Evolutionary conservation across 2,113 vertebrate species (phyloP), one percentile per base, ranked within the genome.

Genomic region (Thymallus thymallus): DNA sequence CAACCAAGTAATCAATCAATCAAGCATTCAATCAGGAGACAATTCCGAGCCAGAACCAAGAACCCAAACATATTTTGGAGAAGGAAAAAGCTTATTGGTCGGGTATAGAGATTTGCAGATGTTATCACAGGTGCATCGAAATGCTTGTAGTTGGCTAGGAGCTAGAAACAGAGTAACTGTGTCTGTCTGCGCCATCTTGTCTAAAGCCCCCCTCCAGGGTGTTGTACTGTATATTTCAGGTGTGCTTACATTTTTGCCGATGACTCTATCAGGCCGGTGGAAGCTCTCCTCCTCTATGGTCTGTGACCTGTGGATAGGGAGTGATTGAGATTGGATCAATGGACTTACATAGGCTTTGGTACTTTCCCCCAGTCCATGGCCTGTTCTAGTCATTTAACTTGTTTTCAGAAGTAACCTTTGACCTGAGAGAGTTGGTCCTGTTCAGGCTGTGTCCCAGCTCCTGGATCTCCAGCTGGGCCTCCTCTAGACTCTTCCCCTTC

Each of bases 401-500:
- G 48, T 66, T 29, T 60, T 48, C 6, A 61, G 2, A 0, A 23
- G 20, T 26, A 0, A 18, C 6, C 13, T 62, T 73, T 69, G 76
- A 89, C 91, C 87, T 90, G 76, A 51, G 20, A 20, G 51, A 18
- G 20, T 46, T 5, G 60, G 2, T 82, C 45, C 14, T 32, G 12
- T 18, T 5, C 0, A 12, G 35, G 35, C 35, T 41, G 9, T 41
- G 35, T 41, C 35, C 35, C 35, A 2, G 24, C 5, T 83, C 77
- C 23, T 82, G 79, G 46, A 77, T n/a, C 24, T 71, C 77, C 26
- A 32, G 61, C 6, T 20, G 80, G 6, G 68, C 24, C 0, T 92
- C 90, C 1, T 93, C 90, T 75, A 93, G 71, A 68, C 76, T 79
- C 35, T 20, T 82, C 66, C 69, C 87, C 9, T 76, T 63, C 3